Conservation (phyloP, 2,888 invertebrate species). For the Spisula solida region DNA sequence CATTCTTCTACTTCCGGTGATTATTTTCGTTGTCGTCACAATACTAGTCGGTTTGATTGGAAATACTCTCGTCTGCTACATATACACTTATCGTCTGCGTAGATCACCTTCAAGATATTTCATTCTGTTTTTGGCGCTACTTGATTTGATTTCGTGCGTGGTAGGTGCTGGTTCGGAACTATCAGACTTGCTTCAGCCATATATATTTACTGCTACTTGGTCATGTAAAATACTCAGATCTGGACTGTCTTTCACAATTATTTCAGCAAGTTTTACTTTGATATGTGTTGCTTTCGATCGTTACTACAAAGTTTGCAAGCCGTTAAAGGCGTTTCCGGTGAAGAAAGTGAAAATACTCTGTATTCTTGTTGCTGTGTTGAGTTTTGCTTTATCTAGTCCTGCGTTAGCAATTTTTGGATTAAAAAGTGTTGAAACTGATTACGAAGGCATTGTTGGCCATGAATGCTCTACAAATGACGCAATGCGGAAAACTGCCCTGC, state of each 20-base stretch:
- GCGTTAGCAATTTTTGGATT: constrained; percentile 77
- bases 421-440: constrained; percentile 69
- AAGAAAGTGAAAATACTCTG: constrained; percentile 76
- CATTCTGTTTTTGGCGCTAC: constrained; percentile 79
- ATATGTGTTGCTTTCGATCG: constrained; percentile 81
- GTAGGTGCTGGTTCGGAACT: constrained; percentile 79
- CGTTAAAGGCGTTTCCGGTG: constrained; percentile 76
- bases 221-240: constrained; percentile 80
- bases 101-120: constrained; percentile 80
- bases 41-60: constrained; percentile 75
- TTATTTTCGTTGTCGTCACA: constrained; percentile 73
- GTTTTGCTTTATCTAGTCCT: constrained; percentile 76
- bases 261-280: constrained; percentile 77
- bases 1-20: constrained; percentile 73
- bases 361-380: constrained; percentile 68
- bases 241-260: constrained; percentile 76
- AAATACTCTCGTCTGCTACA: constrained; percentile 79
- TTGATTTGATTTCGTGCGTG: constrained; percentile 79
- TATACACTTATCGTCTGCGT: constrained; percentile 79
- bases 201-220: constrained; percentile 72
- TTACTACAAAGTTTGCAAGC: constrained; percentile 80
- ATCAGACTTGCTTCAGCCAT: constrained; percentile 77
- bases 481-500: constrained; percentile 68
- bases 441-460: constrained; percentile 68
- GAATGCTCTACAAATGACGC: constrained; percentile 78